Evolutionary conservation across 2,888 invertebrate species (phyloP), one percentile per base, ranked within the genome.

Genomic region (Metallyticus violacea): DNA sequence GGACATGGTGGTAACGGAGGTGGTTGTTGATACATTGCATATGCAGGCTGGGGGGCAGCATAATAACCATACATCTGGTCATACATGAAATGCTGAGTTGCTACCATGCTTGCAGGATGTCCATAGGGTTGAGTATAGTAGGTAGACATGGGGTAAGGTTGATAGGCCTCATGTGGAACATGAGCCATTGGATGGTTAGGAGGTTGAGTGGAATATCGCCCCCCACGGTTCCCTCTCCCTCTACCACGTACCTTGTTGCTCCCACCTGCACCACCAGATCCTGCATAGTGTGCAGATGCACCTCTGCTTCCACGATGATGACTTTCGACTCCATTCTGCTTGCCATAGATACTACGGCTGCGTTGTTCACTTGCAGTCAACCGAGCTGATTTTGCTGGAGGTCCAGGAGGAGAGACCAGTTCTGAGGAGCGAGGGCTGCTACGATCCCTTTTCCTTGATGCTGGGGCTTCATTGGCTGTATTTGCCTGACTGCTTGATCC

Each of bases 201-300:
- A 62, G 40, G 40, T 1, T 7, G 40, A 40, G 40, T 62, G 4
- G 40, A 15, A 83, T 86, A 89, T 89, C 85, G 83, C 76, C 88
- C 89, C 87, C 89, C 90, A 87, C 90, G 90, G 27, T 87, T 87
- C 86, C 91, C 90, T 89, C 90, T 90, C 89, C 90, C 90, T 40
- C 90, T 90, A 90, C 91, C 91, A 91, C 92, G 91, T 92, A 91
- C 92, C 92, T 92, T 92, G 89, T 91, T 81, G n/a, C n/a, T n/a
- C 7, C 86, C 86, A 82, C 40, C 15, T 28, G n/a, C 25, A 27
- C 26, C 26, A 27, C 5, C 26, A 2, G 83, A 62, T 28, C 83
- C 83, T 40, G 76, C 76, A 62, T 77, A 62, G 5, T 77, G 62
- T 22, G 82, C 26, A 22, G 82, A 30, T 5, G 78, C 90, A 90